These are phyloP conservation scores for Leucophenga varia DNA, from an alignment of 1,140 invertebrate genomes.

Conservation along the genomic window DNA sequence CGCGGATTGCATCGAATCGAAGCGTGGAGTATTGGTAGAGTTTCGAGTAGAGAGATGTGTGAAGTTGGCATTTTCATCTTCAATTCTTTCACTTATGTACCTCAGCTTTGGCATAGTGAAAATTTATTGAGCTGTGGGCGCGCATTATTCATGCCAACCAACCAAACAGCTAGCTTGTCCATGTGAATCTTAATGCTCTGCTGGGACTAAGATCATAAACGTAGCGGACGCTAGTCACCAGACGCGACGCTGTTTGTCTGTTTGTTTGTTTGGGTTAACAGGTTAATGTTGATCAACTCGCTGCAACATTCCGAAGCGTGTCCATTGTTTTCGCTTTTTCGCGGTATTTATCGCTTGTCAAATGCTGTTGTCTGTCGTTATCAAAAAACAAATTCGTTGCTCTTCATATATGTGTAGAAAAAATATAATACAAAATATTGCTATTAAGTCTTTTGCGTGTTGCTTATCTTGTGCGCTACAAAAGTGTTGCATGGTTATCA, in stretches of 20 bases:
- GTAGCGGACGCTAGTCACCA: conserved; percentile 35
- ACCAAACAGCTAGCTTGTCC: too few species aligned
- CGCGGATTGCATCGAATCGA: too few species aligned
- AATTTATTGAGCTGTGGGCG: conserved; percentile 56
- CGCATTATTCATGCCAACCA: conserved; percentile 55
- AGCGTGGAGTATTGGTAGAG: conserved; percentile 51
- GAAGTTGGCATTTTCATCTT: too few species aligned
- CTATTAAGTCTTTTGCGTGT: conserved; percentile 11
- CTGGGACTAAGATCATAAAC: conserved; percentile 30
- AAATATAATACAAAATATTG: too few species aligned
- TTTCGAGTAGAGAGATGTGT: too few species aligned
- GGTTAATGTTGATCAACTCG: conserved; percentile 42
- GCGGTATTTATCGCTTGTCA: conserved; percentile 46
- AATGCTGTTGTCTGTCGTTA: conserved; percentile 16
- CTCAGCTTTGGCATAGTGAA: conserved; percentile 44
- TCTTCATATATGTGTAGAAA: too few species aligned
- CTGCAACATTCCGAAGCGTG: too few species aligned
- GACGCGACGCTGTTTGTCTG: conserved; percentile 18
- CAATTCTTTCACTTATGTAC: too few species aligned
- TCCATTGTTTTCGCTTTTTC: conserved; percentile 40
- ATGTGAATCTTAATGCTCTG: too few species aligned
- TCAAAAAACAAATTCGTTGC: not conserved
- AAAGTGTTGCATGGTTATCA: conserved; percentile 44
- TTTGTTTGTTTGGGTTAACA: conserved; percentile 47
- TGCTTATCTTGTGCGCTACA: conserved; percentile 7